phyloP scores from a whole-genome alignment of 2,113 vertebrate species.

The Cyanistes caeruleus region DNA sequence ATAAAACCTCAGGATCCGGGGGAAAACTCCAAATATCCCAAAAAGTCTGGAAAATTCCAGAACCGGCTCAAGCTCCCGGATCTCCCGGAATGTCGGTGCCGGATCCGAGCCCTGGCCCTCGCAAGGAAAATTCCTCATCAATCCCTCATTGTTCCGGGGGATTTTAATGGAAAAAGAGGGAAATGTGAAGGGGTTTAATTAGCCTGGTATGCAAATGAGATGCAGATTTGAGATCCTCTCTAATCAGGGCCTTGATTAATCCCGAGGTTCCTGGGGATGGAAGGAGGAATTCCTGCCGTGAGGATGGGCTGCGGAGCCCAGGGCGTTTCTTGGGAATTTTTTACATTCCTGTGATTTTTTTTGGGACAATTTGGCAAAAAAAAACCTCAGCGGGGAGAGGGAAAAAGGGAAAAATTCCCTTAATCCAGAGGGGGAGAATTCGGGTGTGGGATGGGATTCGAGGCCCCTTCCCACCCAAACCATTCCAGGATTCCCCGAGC shows the following conservation, averaged over 20 bases:
- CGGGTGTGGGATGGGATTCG: background rate
- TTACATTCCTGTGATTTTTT: fast-evolving
- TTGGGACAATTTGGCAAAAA: background rate
- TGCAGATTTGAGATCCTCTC: background rate
- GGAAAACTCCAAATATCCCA: background rate
- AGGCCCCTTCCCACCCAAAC: background rate
- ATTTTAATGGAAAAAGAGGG: background rate
- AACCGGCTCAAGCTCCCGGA: background rate
- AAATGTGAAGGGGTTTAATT: background rate
- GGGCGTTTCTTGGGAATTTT: background rate
- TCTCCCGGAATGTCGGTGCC: fast-evolving
- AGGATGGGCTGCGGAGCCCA: background rate
- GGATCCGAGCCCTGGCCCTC: background rate
- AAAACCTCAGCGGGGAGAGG: background rate
- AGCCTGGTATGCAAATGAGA: background rate
- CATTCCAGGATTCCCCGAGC: background rate
- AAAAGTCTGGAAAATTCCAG: too few species aligned
- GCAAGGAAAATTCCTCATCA: background rate
- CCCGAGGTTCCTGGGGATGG: background rate
- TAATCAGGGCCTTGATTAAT: slow-evolving; percentile 37
- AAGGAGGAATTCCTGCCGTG: background rate
- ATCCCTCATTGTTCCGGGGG: fast-evolving
- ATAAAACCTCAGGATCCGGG: background rate
- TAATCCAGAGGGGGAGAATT: background rate
- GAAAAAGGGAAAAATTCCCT: background rate